These are phyloP conservation scores for Riparia riparia DNA, from an alignment of 2,113 vertebrate genomes.

Conservation along the genomic window DNA sequence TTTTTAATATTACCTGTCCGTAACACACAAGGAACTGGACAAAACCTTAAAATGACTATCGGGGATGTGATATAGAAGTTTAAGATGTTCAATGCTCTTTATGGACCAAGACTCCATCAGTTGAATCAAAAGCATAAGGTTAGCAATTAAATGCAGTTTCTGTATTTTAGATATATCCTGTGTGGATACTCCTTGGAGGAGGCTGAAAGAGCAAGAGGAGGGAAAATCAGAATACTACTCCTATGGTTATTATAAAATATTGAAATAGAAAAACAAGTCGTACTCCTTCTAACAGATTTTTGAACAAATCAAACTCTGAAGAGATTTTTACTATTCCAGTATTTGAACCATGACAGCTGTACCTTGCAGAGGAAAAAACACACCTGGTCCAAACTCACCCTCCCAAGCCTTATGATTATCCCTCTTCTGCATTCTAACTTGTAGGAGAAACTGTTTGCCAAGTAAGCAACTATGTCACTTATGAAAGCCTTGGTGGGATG, in stretches of 20 bases:
- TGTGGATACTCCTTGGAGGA: background rate
- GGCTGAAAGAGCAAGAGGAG: background rate
- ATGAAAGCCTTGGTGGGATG: background rate
- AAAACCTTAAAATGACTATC: background rate
- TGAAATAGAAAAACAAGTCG: background rate
- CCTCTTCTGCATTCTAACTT: background rate
- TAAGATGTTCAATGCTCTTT: background rate
- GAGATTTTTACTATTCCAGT: background rate
- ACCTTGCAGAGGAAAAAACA: background rate
- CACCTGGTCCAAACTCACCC: background rate
- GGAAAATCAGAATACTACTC: background rate
- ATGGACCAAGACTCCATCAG: background rate
- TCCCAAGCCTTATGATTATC: background rate
- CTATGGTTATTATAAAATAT: background rate
- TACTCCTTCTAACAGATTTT: background rate
- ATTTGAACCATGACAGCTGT: background rate
- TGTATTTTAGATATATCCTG: background rate
- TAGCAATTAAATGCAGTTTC: background rate
- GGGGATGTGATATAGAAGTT: background rate
- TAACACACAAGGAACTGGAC: background rate
- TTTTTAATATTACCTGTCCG: background rate
- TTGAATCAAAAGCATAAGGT: background rate
- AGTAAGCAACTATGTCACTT: constrained; percentile 22
- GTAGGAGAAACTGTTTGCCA: background rate
- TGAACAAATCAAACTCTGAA: background rate